phyloP scores from a whole-genome alignment of 1,140 invertebrate species.

The Leptinotarsa defecta region DNA sequence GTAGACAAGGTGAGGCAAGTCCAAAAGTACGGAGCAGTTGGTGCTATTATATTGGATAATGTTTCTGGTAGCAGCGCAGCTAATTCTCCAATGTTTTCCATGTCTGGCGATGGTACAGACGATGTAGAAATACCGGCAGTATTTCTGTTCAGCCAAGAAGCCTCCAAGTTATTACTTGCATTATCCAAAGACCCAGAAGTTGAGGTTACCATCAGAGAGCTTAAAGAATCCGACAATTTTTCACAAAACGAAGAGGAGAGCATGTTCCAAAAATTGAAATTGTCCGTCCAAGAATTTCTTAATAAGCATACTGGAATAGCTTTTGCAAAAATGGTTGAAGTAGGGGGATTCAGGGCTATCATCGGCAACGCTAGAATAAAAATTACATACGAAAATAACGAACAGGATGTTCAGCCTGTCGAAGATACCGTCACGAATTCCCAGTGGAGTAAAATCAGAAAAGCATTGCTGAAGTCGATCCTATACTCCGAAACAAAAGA shows the following conservation, averaged over 20 bases:
- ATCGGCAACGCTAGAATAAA: slow-evolving; percentile 49
- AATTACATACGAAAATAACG: slow-evolving; percentile 40
- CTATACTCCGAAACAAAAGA: slow-evolving; percentile 48
- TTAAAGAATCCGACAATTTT: slow-evolving; percentile 47
- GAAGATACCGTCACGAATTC: slow-evolving; percentile 34
- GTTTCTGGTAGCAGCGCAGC: slow-evolving; percentile 71
- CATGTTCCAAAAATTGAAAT: slow-evolving; percentile 55
- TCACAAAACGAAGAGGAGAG: slow-evolving; percentile 51
- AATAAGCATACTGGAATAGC: slow-evolving; percentile 54
- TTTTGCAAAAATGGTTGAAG: slow-evolving; percentile 46
- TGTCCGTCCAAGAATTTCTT: slow-evolving; percentile 55
- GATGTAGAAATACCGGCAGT: slow-evolving; percentile 90
- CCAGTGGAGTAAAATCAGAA: slow-evolving; percentile 51
- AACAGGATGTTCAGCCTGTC: slow-evolving; percentile 24
- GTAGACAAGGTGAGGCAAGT: slow-evolving; percentile 84
- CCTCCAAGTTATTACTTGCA: slow-evolving; percentile 66
- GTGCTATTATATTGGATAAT: slow-evolving; percentile 90
- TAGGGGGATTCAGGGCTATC: slow-evolving; percentile 47
- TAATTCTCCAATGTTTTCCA: slow-evolving; percentile 85
- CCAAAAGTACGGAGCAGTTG: slow-evolving; percentile 82
- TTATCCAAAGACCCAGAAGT: slow-evolving; percentile 59
- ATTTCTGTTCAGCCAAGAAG: slow-evolving; percentile 87
- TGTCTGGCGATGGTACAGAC: slow-evolving; percentile 91
- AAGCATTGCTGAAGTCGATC: slow-evolving; percentile 48
- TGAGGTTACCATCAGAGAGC: slow-evolving; percentile 61